Base-by-base conservation (phyloP, 1,140 invertebrate species). In the Drosophila carrolli region DNA sequence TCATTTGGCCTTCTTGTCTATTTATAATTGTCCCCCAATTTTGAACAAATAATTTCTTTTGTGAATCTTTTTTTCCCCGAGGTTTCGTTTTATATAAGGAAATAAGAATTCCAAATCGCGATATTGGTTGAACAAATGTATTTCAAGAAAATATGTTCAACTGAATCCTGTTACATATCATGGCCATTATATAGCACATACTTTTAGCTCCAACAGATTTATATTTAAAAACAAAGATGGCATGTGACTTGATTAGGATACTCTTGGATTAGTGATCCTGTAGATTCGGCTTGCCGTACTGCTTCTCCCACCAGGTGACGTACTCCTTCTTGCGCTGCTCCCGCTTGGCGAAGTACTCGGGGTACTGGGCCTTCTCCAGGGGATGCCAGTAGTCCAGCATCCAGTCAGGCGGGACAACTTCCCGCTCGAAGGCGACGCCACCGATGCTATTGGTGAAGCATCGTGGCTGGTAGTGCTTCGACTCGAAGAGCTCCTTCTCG, bases 241-340 rank as follows among this genome's bases (percentile, higher is more conserved):
- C 58, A 65, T 41, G 68, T 51, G 48, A 35, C 72, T 79, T 75
- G 23, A 86, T 70, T 82, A 76, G 40, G 51, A 53, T 75, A 74
- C 46, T 55, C 70, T 66, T 48, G 41, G 16, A 13, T 46, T 83
- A 91, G 54, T 92, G 86, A 48, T 93, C 91, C 55, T 91, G 73
- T 11, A 89, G 78, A 58, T 86, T 73, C 16, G 94, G 93, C 80
- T 95, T 95, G 51, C 97, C 97, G 91, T 97, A 97, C 75, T 97
- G 95, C 84, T 98, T 96, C 72, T 97, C 95, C 95, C 96, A 99
- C 92, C 96, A 95, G 62, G 96, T 95, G 19, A 98, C 93, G 90
- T 95, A 98, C 92, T 99, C 97, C 80, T 96, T 95, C 93, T 99
- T 99, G 48, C 97, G 94, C 90, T 98, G 93, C 91, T 99, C 98